These are phyloP conservation scores for Lathamus discolor DNA, from an alignment of 2,113 vertebrate genomes.

Conservation along the genomic window DNA sequence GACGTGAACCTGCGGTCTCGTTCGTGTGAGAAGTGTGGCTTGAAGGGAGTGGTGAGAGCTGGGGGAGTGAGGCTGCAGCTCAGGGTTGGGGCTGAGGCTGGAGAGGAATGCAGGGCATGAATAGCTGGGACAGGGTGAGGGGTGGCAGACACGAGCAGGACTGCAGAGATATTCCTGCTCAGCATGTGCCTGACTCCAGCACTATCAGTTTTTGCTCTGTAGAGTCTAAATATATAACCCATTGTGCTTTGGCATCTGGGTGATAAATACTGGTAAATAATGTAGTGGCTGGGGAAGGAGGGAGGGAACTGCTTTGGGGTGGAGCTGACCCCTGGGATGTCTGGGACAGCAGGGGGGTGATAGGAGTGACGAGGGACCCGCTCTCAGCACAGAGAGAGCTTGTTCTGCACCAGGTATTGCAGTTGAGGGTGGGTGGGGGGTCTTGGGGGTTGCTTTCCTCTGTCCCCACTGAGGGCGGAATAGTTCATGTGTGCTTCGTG, in stretches of 20 bases:
- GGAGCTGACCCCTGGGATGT: slow-evolving; percentile 13
- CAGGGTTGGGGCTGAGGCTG: background rate
- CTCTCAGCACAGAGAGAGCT: slow-evolving; percentile 12
- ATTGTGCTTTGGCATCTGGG: background rate
- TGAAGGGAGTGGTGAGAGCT: background rate
- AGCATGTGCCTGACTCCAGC: background rate
- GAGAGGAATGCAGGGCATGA: background rate
- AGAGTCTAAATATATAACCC: slow-evolving; percentile 6
- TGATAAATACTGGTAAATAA: slow-evolving; percentile 29
- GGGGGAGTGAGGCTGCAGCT: background rate
- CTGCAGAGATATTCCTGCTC: background rate
- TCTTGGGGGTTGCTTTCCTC: background rate
- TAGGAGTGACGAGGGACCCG: background rate
- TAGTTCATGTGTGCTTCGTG: background rate
- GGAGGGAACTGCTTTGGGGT: background rate
- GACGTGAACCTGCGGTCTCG: background rate
- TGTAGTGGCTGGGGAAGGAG: background rate
- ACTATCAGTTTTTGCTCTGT: slow-evolving; percentile 12
- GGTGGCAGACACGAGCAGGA: background rate
- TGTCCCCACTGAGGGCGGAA: background rate
- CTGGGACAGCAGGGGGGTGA: background rate
- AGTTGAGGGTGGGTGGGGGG: background rate
- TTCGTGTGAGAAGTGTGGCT: background rate
- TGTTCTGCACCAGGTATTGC: background rate
- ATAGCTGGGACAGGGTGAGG: background rate